A percentile compares a stretch with the other conserved stretches of the same genome.
These are phyloP conservation scores for Brachystomella parvula DNA, from an alignment of 1,140 invertebrate genomes.

Conservation along the genomic window DNA sequence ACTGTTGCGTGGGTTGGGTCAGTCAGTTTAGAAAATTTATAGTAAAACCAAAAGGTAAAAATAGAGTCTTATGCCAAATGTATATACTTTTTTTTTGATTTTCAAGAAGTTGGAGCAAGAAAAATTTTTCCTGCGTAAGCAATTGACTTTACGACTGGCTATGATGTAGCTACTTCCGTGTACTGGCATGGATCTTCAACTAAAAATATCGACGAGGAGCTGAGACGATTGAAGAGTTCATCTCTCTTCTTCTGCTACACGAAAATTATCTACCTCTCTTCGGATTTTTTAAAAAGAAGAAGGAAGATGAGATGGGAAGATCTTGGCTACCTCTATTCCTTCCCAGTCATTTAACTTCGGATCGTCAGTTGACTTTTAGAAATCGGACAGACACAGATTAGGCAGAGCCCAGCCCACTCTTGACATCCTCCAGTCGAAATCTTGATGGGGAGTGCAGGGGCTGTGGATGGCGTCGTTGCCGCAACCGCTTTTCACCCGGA, in stretches of 20 bases:
- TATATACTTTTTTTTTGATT: neutral
- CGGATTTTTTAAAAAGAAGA: too few species aligned
- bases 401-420: too few species aligned
- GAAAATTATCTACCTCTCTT: too few species aligned
- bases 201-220: constrained; percentile 2
- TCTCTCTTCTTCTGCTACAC: too few species aligned
- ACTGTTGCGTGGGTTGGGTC: too few species aligned
- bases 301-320: too few species aligned
- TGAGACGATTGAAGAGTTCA: neutral
- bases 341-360: too few species aligned
- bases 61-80: too few species aligned
- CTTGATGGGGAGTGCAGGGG: neutral
- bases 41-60: too few species aligned
- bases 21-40: neutral
- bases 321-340: too few species aligned
- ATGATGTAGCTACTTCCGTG: neutral
- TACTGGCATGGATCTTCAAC: neutral
- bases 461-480: neutral
- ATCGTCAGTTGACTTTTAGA: too few species aligned
- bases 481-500: neutral
- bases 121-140: constrained; percentile 1
- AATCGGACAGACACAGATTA: too few species aligned
- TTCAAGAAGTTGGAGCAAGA: neutral
- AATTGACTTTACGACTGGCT: neutral
- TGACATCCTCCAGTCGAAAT: neutral